These are phyloP conservation scores for Lytechinus variegatus DNA, from an alignment of 35 echinoderm and acorn worm genomes.

Conservation along the genomic window DNA sequence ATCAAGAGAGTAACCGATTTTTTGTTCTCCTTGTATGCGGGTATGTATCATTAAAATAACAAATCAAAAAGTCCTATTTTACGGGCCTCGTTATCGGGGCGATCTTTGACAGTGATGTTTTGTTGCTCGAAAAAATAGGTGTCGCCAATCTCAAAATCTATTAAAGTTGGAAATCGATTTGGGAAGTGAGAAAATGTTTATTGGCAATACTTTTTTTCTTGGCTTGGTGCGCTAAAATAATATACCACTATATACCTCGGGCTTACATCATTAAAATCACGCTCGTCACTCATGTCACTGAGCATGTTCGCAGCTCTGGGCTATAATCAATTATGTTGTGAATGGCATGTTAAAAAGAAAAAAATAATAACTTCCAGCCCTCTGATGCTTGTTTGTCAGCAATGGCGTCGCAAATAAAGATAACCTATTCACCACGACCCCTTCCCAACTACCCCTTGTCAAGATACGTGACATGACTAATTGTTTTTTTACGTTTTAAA, in stretches of 20 bases:
- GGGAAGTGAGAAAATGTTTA: neutral
- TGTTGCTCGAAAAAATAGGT: neutral
- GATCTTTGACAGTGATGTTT: neutral
- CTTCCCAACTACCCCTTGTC: too few species aligned
- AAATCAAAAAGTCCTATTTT: neutral
- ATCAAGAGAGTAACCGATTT: neutral
- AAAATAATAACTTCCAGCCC: neutral
- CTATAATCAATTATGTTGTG: neutral
- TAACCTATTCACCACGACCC: too few species aligned
- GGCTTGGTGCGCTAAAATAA: neutral
- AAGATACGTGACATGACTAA: too few species aligned
- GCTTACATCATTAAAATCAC: neutral
- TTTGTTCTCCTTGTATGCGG: neutral
- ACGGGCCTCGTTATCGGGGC: neutral
- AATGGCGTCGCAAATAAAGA: too few species aligned
- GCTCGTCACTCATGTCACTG: neutral
- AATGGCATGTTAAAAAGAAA: neutral
- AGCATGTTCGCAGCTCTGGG: neutral
- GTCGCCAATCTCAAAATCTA: neutral
- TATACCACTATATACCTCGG: neutral
- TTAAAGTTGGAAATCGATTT: neutral
- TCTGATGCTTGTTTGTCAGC: neutral
- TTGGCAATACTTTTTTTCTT: too few species aligned
- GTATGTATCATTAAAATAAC: neutral
- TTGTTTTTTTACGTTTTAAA: too few species aligned